These are phyloP conservation scores for Drosophila mettleri DNA, from an alignment of 2,888 invertebrate species.

Conservation along the genomic window DNA sequence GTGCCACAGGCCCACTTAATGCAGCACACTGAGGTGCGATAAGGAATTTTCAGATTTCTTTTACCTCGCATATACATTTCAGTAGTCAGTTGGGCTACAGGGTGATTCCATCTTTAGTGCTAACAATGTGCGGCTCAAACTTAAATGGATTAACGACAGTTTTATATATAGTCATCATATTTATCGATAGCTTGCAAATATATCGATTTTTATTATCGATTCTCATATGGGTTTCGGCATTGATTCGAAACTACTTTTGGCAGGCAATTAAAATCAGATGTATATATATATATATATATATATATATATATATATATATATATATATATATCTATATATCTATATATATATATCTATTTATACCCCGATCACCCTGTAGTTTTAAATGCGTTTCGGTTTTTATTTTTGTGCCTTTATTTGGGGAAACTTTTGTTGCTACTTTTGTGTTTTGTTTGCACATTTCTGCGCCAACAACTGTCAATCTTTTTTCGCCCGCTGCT, in stretches of 20 bases:
- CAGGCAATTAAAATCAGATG: too few relatives aligned
- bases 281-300: too few relatives aligned
- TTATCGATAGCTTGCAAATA: not conserved
- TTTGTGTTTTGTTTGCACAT: constrained; percentile 75
- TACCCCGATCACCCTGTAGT: constrained; percentile 50
- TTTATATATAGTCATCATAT: too few relatives aligned
- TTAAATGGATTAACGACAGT: too few relatives aligned
- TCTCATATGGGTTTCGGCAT: too few relatives aligned
- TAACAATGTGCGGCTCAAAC: too few relatives aligned
- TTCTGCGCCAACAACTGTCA: constrained; percentile 77
- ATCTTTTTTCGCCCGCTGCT: constrained; percentile 53
- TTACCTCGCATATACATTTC: constrained; percentile 51
- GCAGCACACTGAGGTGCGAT: constrained; percentile 74
- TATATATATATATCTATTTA: not conserved
- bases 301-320: too few relatives aligned
- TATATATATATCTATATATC: not conserved
- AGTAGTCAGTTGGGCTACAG: constrained; percentile 53
- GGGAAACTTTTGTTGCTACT: constrained; percentile 66
- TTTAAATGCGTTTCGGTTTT: constrained; percentile 62
- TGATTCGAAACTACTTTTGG: too few relatives aligned
- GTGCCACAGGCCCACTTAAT: constrained; percentile 74
- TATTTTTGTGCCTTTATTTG: constrained; percentile 59
- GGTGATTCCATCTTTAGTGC: constrained; percentile 28
- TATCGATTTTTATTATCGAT: not conserved
- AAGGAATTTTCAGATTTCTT: constrained; percentile 77